Conservation (phyloP, 2,888 invertebrate species). For the Himalopsyche tibetana region DNA sequence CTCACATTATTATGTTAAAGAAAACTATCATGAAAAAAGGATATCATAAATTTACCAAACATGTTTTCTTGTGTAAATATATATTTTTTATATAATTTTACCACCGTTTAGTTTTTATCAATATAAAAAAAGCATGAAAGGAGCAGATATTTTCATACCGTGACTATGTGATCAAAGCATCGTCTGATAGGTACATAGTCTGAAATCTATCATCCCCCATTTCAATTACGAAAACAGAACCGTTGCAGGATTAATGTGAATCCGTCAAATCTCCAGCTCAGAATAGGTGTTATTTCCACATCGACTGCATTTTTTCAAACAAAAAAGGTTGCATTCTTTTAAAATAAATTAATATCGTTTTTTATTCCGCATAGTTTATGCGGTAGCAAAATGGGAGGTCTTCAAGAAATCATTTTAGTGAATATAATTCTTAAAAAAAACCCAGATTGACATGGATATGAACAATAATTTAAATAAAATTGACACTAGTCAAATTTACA, state of each 20-base stretch:
- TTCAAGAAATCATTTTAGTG: background rate
- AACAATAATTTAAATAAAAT: too few relatives aligned
- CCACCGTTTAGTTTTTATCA: too few relatives aligned
- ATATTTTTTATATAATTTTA: too few relatives aligned
- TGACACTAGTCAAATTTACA: too few relatives aligned
- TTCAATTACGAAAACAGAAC: constrained; percentile 15
- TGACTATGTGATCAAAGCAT: constrained; percentile 18
- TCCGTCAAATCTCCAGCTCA: constrained; percentile 11
- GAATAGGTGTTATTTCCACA: constrained; percentile 18
- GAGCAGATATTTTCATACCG: background rate
- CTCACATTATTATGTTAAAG: too few relatives aligned
- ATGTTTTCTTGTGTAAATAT: too few relatives aligned
- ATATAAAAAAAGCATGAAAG: background rate
- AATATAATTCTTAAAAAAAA: too few relatives aligned
- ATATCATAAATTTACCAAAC: too few relatives aligned
- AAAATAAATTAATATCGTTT: constrained; percentile 19
- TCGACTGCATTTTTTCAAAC: background rate
- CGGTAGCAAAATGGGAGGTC: constrained; percentile 17
- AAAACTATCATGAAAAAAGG: too few relatives aligned
- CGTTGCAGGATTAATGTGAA: constrained; percentile 10
- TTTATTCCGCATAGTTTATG: background rate
- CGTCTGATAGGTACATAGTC: background rate
- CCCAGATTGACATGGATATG: too few relatives aligned
- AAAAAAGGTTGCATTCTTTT: constrained; percentile 26
- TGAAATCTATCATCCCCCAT: constrained; percentile 25